phyloP scores from a whole-genome alignment of 35 echinoderm and acorn worm species.

The Ophioderma brevispina region DNA sequence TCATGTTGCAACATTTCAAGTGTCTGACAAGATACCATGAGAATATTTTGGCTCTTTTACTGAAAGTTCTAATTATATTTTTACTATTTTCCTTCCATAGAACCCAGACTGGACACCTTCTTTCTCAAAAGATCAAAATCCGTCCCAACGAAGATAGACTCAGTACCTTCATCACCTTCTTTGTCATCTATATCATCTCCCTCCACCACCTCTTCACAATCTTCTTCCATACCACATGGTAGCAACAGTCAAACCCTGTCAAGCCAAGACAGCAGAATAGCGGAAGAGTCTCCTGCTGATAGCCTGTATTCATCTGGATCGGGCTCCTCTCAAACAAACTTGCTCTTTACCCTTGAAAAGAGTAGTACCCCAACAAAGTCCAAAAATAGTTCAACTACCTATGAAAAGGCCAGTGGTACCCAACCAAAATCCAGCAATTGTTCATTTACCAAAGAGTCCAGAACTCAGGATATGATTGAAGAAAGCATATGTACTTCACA shows the following conservation, averaged over 20 bases:
- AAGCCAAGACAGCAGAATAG: neutral
- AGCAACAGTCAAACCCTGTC: neutral
- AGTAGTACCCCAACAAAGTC: too few species aligned
- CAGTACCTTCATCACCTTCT: neutral
- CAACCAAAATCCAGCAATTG: neutral
- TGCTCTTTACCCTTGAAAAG: too few species aligned
- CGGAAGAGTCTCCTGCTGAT: neutral
- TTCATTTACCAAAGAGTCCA: neutral
- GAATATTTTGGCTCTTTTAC: neutral
- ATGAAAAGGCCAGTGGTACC: too few species aligned
- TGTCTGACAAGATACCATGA: too few species aligned
- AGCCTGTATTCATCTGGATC: neutral
- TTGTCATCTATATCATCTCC: neutral
- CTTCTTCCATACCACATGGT: neutral
- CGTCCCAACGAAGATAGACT: neutral
- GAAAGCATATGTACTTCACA: too few species aligned
- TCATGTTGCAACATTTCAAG: too few species aligned
- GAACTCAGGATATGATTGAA: neutral
- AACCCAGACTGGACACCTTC: constrained; percentile 84
- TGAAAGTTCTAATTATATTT: neutral
- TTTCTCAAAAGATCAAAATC: constrained; percentile 28
- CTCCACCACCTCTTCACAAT: neutral
- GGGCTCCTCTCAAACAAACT: neutral
- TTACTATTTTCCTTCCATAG: constrained; percentile 34
- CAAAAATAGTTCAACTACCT: too few species aligned